A percentile compares a stretch with the other conserved stretches of the same genome.
These are phyloP conservation scores for Scleropages formosus DNA, from an alignment of 2,797 vertebrate genomes.

Conservation along the genomic window DNA sequence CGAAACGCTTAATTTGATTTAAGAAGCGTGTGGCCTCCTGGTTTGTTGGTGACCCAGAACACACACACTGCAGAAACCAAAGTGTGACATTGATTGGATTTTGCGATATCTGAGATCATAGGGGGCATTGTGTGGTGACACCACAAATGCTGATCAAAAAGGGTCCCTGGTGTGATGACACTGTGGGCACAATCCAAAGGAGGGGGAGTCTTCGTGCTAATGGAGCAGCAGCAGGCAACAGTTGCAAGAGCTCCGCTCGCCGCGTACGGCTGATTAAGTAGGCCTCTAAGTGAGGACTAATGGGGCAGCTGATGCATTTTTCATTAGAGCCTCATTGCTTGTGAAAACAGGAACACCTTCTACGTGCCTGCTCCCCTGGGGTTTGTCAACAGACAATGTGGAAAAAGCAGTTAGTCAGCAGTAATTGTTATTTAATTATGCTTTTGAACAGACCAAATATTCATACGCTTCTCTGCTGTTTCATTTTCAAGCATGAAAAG, in stretches of 20 bases:
- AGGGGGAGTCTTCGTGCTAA: slow-evolving; percentile 11
- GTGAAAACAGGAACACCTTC: slow-evolving; percentile 45
- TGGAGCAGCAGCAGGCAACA: slow-evolving; percentile 30
- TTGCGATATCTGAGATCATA: not conserved
- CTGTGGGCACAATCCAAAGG: not conserved
- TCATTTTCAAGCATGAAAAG: slow-evolving; percentile 47
- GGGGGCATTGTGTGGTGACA: slow-evolving; percentile 12
- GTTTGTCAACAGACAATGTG: slow-evolving; percentile 38
- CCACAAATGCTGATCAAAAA: slow-evolving; percentile 5
- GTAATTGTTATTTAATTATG: slow-evolving; percentile 57
- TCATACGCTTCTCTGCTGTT: slow-evolving; percentile 44
- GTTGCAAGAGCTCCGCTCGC: slow-evolving; percentile 25
- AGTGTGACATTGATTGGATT: slow-evolving; percentile 6
- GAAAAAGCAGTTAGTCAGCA: slow-evolving; percentile 54
- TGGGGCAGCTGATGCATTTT: slow-evolving; percentile 46
- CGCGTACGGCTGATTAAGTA: slow-evolving; percentile 31
- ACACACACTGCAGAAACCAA: not conserved
- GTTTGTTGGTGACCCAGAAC: slow-evolving; percentile 1
- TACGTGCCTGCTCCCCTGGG: slow-evolving; percentile 23
- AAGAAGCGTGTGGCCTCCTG: not conserved
- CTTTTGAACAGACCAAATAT: slow-evolving; percentile 52
- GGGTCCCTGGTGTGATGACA: slow-evolving; percentile 8
- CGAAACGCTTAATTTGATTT: slow-evolving; percentile 41
- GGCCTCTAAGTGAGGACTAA: slow-evolving; percentile 35
- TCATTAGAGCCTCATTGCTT: slow-evolving; percentile 49